Evolutionary conservation across 2,797 vertebrate genomes (phyloP).

Genomic region (Cephalopachus bancanus): DNA sequence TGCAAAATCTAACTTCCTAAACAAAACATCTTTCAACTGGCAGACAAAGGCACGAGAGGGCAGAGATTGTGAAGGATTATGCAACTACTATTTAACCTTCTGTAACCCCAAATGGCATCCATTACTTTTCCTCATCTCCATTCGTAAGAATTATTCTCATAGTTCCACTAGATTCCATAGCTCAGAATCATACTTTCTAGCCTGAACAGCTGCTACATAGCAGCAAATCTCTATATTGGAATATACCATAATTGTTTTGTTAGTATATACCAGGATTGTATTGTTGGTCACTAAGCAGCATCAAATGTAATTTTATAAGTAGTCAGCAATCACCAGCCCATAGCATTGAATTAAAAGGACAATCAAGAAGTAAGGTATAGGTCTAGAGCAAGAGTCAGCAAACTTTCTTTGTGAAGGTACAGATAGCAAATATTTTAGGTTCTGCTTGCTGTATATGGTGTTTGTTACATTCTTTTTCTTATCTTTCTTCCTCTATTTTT

Average conservation of each 20-base stretch:
- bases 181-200: neutral
- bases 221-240: neutral
- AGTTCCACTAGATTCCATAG: neutral
- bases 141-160: neutral
- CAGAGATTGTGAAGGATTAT: neutral
- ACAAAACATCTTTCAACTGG: neutral
- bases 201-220: neutral
- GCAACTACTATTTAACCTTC: neutral
- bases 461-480: neutral
- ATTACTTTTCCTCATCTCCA: neutral
- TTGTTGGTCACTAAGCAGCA: neutral
- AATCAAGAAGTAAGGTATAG: neutral
- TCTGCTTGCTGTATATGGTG: neutral
- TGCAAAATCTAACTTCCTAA: neutral
- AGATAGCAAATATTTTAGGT: neutral
- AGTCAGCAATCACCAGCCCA: neutral
- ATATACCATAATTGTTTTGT: neutral
- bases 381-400: neutral
- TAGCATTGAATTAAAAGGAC: fast-evolving
- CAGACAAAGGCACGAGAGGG: neutral
- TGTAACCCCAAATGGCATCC: neutral
- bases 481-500: too few species aligned
- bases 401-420: neutral
- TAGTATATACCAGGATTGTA: neutral
- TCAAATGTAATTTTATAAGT: neutral